A percentile compares a stretch with the other conserved stretches of the same genome.
Conservation (phyloP, 2,113 vertebrate genomes). For the Cryptotis parvus region DNA sequence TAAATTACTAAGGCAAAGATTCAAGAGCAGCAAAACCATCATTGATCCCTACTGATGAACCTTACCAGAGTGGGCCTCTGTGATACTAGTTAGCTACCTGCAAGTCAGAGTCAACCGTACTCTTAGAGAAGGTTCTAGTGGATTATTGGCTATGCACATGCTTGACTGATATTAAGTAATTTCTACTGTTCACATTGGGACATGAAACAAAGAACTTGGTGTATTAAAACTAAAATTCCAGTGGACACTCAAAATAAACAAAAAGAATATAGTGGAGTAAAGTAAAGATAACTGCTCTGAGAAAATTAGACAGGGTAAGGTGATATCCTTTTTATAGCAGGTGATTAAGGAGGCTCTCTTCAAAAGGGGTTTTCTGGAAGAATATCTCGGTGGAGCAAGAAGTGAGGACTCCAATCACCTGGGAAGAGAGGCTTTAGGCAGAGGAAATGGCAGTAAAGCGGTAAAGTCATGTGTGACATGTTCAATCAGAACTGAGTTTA, state of each 20-base stretch:
- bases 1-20: background rate
- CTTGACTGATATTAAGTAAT: background rate
- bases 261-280: background rate
- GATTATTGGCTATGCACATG: rapidly evolving
- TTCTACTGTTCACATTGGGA: rapidly evolving
- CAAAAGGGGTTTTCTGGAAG: background rate
- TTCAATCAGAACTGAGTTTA: background rate
- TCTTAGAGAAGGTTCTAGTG: background rate
- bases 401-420: background rate
- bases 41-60: background rate
- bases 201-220: background rate
- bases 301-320: background rate
- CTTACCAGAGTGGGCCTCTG: background rate
- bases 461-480: background rate
- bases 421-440: background rate
- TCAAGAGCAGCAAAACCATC: background rate
- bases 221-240: background rate
- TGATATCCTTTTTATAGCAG: background rate
- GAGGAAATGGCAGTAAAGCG: background rate
- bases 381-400: background rate
- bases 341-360: background rate
- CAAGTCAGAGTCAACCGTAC: background rate
- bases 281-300: background rate
- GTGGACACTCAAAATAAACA: background rate
- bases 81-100: rapidly evolving